Evolutionary conservation across 2,888 invertebrate species (phyloP).

Genomic region (Hemicrepidius hirtus): DNA sequence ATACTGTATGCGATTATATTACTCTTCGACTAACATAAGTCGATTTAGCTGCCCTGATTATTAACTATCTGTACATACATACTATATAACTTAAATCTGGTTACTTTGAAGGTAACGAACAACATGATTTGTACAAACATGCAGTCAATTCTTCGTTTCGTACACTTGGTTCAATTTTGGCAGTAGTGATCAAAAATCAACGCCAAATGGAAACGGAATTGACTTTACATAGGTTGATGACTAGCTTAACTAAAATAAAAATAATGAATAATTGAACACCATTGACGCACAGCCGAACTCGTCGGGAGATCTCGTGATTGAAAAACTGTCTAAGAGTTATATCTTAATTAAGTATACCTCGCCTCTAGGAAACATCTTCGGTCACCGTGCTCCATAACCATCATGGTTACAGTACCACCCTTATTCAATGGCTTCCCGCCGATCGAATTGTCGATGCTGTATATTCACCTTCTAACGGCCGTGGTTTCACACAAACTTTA

Average conservation of each 20-base stretch:
- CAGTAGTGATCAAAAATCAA: constrained; percentile 11
- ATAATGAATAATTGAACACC: constrained; percentile 70
- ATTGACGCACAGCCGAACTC: constrained; percentile 70
- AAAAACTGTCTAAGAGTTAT: constrained; percentile 41
- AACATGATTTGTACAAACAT: constrained; percentile 59
- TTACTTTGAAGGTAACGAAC: constrained; percentile 60
- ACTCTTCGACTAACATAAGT: constrained; percentile 37
- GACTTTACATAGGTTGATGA: constrained; percentile 60
- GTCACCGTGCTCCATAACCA: constrained; percentile 64
- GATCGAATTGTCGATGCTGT: constrained; percentile 70
- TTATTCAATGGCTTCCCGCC: constrained; percentile 71
- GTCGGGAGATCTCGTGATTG: constrained; percentile 66
- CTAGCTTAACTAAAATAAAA: constrained; percentile 62
- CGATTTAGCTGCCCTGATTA: constrained; percentile 49
- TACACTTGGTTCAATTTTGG: constrained; percentile 9
- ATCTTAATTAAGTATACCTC: constrained; percentile 54
- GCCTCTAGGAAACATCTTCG: constrained; percentile 61
- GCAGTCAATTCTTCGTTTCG: constrained; percentile 51
- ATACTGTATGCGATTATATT: constrained; percentile 42
- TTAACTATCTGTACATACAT: constrained; percentile 30
- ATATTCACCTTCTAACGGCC: constrained; percentile 73
- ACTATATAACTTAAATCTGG: constrained; percentile 54
- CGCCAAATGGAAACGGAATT: constrained; percentile 42
- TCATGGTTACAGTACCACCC: constrained; percentile 9
- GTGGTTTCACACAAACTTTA: constrained; percentile 80